These are phyloP conservation scores for Malacoraja senta DNA, from an alignment of 2,797 vertebrate genomes.

Conservation along the genomic window DNA sequence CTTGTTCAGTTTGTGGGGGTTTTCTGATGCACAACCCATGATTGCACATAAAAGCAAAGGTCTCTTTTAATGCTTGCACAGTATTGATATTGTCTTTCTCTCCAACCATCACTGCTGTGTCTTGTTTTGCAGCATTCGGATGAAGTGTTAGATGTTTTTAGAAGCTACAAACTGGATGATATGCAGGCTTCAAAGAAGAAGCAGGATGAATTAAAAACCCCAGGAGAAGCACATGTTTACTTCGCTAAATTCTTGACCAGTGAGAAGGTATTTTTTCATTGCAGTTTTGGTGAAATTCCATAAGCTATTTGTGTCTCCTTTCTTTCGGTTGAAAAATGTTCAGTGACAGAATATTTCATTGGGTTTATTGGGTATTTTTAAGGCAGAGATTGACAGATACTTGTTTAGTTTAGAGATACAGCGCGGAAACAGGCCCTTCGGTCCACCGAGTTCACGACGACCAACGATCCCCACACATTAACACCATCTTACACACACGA, in stretches of 20 bases:
- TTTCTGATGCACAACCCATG: neutral
- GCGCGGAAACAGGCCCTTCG: too few relatives aligned
- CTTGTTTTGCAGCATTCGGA: constrained; percentile 75
- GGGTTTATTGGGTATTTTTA: too few relatives aligned
- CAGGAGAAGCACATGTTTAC: constrained; percentile 85
- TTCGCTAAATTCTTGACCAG: constrained; percentile 98
- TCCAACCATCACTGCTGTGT: neutral
- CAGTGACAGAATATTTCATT: neutral
- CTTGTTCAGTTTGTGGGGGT: neutral
- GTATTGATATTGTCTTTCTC: neutral
- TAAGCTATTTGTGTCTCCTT: neutral
- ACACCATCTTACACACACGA: too few relatives aligned
- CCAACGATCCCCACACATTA: too few relatives aligned
- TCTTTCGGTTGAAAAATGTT: neutral
- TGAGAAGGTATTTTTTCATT: constrained; percentile 73
- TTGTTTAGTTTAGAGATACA: too few relatives aligned
- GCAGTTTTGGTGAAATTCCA: neutral
- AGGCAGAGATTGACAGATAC: too few relatives aligned
- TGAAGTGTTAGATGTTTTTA: constrained; percentile 91
- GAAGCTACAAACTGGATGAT: constrained; percentile 94
- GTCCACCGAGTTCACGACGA: too few relatives aligned
- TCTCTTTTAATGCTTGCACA: neutral
- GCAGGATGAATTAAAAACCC: constrained; percentile 80
- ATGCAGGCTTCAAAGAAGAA: constrained; percentile 93
- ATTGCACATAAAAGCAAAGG: neutral